Evolutionary conservation across 2,113 vertebrate species (phyloP).

Genomic region (Sceloporus tristichus): DNA sequence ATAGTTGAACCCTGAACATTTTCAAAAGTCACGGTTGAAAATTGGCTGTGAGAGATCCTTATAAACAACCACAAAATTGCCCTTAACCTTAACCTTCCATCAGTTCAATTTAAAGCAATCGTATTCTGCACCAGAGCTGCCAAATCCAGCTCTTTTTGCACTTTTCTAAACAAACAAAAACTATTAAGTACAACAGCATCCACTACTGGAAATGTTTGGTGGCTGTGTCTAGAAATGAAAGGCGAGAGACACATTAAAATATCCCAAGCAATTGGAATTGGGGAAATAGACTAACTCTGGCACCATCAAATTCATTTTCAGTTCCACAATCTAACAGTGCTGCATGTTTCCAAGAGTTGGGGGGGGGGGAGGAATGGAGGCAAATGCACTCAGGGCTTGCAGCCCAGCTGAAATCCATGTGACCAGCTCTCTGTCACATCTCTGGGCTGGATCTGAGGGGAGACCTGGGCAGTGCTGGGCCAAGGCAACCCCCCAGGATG

Average conservation of each 20-base stretch:
- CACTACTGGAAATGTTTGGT: neutral
- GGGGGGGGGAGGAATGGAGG: no score
- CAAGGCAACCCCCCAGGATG: neutral
- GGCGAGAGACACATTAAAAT: neutral
- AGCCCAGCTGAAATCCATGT: conserved; percentile 9
- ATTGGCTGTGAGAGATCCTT: neutral
- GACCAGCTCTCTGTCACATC: neutral
- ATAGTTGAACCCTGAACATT: neutral
- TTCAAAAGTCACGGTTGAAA: conserved; percentile 4
- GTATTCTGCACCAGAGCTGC: neutral
- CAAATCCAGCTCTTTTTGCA: neutral
- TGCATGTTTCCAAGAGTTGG: neutral
- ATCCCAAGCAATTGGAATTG: neutral
- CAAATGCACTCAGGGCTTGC: neutral
- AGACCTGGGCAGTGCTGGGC: neutral
- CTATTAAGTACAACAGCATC: neutral
- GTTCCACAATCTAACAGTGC: neutral
- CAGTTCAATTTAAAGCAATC: neutral
- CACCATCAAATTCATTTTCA: neutral
- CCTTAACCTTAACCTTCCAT: neutral
- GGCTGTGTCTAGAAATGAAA: neutral
- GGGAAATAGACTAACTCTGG: neutral
- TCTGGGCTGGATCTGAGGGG: neutral
- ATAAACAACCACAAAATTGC: neutral
- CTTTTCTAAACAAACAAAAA: neutral